These are phyloP conservation scores for Toxotes chatareus DNA, from an alignment of 2,113 vertebrate genomes.

Conservation along the genomic window DNA sequence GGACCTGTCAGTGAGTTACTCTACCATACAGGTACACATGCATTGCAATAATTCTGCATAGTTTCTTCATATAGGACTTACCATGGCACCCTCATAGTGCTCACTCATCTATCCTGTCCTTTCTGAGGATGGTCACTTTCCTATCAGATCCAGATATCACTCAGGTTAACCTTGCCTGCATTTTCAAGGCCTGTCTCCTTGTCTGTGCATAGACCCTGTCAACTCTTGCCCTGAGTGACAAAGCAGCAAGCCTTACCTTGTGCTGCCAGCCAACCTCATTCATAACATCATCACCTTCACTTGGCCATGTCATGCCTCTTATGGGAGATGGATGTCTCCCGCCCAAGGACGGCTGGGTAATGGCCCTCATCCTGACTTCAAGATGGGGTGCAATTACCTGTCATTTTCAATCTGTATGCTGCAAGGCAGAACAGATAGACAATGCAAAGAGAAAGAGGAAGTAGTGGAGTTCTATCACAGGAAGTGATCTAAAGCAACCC, in stretches of 20 bases:
- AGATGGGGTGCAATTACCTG: conserved; percentile 56
- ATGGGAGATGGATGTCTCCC: conserved; percentile 72
- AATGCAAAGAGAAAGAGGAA: conserved; percentile 32
- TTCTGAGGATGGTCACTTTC: conserved; percentile 45
- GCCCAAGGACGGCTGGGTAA: conserved; percentile 82
- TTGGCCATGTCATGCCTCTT: conserved; percentile 75
- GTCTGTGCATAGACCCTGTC: conserved; percentile 58
- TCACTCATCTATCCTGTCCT: conserved; percentile 25
- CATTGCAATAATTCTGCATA: conserved; percentile 6
- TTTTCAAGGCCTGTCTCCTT: conserved; percentile 65
- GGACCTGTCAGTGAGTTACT: conserved; percentile 25
- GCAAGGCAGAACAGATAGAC: conserved; percentile 13
- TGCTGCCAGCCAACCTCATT: conserved; percentile 75
- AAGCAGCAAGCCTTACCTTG: conserved; percentile 78
- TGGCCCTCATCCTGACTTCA: conserved; percentile 67
- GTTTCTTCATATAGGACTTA: conserved; percentile 2
- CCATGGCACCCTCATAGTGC: neutral
- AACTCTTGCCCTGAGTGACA: conserved; percentile 62
- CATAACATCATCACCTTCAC: conserved; percentile 83
- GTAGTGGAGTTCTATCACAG: conserved; percentile 7
- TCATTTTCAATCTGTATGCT: conserved; percentile 56
- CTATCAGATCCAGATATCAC: conserved; percentile 52
- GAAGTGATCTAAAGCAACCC: neutral
- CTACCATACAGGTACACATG: neutral
- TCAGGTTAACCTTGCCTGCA: conserved; percentile 68